Conservation (phyloP, 53 echinoderm and acorn worm genomes). For the Astropecten irregularis region DNA sequence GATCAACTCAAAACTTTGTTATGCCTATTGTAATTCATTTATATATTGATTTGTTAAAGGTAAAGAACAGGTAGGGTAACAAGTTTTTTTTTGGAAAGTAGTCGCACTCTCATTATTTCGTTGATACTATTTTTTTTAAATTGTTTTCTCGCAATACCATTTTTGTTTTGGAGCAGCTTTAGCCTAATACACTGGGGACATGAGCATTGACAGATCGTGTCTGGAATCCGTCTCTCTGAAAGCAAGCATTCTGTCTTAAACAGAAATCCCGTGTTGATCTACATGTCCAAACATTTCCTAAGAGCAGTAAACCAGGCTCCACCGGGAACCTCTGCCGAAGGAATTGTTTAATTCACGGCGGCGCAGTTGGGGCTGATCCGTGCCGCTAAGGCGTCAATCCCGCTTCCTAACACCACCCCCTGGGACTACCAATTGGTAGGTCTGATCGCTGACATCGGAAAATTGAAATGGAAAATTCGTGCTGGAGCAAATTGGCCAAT, state of each 20-base stretch:
- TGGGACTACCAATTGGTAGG: not conserved
- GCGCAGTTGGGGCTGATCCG: not conserved
- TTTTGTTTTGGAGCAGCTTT: not conserved
- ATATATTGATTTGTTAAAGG: not conserved
- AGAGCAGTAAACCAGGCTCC: not conserved
- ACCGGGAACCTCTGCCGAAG: not conserved
- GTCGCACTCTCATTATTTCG: no score
- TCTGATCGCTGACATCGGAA: not conserved
- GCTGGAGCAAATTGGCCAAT: not conserved
- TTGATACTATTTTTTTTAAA: not conserved
- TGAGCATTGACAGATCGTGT: constrained; percentile 6
- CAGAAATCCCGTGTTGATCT: constrained; percentile 4
- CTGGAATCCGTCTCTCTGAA: not conserved
- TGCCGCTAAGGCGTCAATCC: not conserved
- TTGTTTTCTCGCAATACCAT: not conserved
- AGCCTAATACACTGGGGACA: not conserved
- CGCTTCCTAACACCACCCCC: not conserved
- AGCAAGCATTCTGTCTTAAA: not conserved
- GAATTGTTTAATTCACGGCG: not conserved
- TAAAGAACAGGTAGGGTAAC: not conserved
- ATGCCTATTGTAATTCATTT: not conserved
- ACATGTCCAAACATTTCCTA: not conserved
- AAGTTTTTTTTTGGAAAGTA: no score
- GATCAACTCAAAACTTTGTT: no score
- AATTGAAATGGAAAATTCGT: not conserved